phyloP scores from a whole-genome alignment of 1,140 invertebrate genomes.

The Bombus cullumanus region DNA sequence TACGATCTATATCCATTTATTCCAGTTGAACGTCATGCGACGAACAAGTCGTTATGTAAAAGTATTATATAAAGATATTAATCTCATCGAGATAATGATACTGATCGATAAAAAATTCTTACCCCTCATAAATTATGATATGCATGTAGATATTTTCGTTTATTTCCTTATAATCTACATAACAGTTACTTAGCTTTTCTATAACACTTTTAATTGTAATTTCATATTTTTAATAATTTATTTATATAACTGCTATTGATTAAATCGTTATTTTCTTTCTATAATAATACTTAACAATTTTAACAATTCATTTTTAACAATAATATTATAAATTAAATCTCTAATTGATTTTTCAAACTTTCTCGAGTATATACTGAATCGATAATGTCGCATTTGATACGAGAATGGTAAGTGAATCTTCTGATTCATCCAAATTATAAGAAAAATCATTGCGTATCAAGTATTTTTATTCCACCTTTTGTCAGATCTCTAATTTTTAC shows the following conservation, averaged over 20 bases:
- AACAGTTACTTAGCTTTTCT: too few relatives aligned
- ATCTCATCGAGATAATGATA: conserved; percentile 18
- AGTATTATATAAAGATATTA: conserved; percentile 27
- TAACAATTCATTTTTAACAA: too few relatives aligned
- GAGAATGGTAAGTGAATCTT: neutral
- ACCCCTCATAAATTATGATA: conserved; percentile 10
- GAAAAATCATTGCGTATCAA: neutral
- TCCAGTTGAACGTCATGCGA: neutral
- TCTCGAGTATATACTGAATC: neutral
- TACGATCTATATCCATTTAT: conserved; percentile 31
- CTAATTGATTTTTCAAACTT: too few relatives aligned
- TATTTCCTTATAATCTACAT: neutral
- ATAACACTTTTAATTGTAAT: neutral
- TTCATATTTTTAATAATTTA: neutral
- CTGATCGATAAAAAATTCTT: conserved; percentile 20
- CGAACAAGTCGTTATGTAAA: conserved; percentile 28
- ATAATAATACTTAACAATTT: too few relatives aligned
- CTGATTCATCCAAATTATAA: neutral
- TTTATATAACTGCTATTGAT: neutral
- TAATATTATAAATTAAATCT: too few relatives aligned
- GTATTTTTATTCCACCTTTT: neutral
- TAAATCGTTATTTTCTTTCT: too few relatives aligned
- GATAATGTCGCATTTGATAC: neutral
- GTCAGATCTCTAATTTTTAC: neutral
- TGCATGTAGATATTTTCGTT: neutral